Percentiles rank a stretch among this genome's conserved stretches.
These are phyloP conservation scores for Lobophora halterata DNA, from an alignment of 2,888 invertebrate species.

Conservation along the genomic window DNA sequence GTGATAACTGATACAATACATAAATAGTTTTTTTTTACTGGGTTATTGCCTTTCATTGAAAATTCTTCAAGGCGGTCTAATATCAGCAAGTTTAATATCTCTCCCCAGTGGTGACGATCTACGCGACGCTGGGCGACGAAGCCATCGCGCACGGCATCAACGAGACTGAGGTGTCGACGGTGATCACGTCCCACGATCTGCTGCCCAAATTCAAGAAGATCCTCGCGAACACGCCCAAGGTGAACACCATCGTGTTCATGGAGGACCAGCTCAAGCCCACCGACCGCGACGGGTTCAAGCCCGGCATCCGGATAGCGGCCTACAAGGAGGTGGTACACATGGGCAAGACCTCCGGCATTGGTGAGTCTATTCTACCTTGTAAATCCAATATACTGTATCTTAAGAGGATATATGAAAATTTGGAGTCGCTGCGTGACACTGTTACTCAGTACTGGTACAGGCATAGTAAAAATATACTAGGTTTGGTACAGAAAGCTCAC, in stretches of 20 bases:
- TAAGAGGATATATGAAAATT: no score
- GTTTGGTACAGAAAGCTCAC: no score
- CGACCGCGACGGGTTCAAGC: conserved; percentile 85
- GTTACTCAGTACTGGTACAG: no score
- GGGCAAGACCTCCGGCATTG: conserved; percentile 59
- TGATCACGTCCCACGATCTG: conserved; percentile 95
- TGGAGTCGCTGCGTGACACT: no score
- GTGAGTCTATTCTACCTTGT: conserved; percentile 42
- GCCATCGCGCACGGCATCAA: conserved; percentile 98
- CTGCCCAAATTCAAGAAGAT: conserved; percentile 94
- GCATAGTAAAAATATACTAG: no score
- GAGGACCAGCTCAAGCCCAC: conserved; percentile 91
- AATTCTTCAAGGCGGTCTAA: background rate
- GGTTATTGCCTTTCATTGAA: no score
- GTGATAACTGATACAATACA: no score
- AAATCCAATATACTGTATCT: no score
- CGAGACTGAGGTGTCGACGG: conserved; percentile 96
- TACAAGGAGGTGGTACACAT: conserved; percentile 83
- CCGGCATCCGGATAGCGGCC: conserved; percentile 85
- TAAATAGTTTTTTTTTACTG: no score
- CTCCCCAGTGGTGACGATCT: conserved; percentile 93
- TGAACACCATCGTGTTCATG: conserved; percentile 91
- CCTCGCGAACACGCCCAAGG: conserved; percentile 85
- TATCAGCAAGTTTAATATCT: background rate
- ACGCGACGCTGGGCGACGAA: conserved; percentile 97